phyloP scores from a whole-genome alignment of 2,113 vertebrate genomes.

The Perca fluviatilis region DNA sequence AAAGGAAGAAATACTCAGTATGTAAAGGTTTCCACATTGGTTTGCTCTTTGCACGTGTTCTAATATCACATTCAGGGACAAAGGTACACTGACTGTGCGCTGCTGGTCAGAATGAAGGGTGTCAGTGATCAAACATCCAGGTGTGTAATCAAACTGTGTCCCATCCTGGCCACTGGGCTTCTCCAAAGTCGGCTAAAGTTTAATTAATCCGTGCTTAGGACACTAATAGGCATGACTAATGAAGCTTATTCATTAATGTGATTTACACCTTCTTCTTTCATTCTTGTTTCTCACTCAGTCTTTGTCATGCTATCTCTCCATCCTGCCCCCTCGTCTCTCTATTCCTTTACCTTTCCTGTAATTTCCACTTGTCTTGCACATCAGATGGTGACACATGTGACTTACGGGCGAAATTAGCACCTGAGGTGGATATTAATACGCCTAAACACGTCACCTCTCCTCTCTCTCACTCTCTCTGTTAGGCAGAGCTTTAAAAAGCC shows the following conservation, averaged over 20 bases:
- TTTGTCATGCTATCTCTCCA: constrained; percentile 22
- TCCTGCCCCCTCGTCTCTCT: not conserved
- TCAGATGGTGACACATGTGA: constrained; percentile 50
- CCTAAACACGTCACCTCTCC: constrained; percentile 35
- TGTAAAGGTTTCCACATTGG: not conserved
- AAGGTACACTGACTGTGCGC: not conserved
- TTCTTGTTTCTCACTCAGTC: constrained; percentile 37
- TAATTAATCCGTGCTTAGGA: constrained; percentile 62
- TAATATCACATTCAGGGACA: constrained; percentile 30
- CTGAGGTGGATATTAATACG: constrained; percentile 55
- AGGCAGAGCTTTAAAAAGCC: constrained; percentile 39
- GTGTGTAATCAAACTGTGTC: constrained; percentile 51
- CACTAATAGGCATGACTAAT: constrained; percentile 71
- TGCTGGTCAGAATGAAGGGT: constrained; percentile 24
- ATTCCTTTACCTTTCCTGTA: constrained; percentile 29
- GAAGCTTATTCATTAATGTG: constrained; percentile 68
- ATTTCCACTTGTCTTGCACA: constrained; percentile 40
- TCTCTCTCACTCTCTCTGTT: constrained; percentile 14
- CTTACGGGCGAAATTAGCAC: constrained; percentile 55
- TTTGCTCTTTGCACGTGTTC: constrained; percentile 29
- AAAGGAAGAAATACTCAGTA: constrained; percentile 9
- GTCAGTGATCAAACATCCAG: constrained; percentile 61
- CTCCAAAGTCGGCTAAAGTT: constrained; percentile 59
- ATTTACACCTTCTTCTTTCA: constrained; percentile 57
- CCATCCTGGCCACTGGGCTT: constrained; percentile 35